A percentile compares a stretch with the other conserved stretches of the same genome.
Evolutionary conservation across 2,888 invertebrate genomes (phyloP).

Genomic region (Dolichopus griseipennis): DNA sequence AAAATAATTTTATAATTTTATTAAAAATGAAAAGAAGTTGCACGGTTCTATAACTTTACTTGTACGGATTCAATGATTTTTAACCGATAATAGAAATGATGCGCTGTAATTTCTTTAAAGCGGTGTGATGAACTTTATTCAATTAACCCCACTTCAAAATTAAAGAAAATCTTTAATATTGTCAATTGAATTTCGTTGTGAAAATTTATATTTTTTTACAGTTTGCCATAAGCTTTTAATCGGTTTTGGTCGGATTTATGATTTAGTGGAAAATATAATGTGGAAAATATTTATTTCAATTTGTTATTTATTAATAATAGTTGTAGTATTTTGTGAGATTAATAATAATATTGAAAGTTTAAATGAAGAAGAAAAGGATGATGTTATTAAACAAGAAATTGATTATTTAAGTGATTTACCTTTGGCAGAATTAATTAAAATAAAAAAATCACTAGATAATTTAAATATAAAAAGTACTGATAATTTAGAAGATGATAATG

Average conservation of each 20-base stretch:
- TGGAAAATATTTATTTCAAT: constrained; percentile 5
- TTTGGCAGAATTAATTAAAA: constrained; percentile 56
- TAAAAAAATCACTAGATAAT: constrained; percentile 41
- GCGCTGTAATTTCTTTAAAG: too few relatives aligned
- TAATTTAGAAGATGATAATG: background rate
- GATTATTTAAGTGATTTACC: constrained; percentile 55
- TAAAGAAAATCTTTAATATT: too few relatives aligned
- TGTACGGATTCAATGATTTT: too few relatives aligned
- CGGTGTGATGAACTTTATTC: too few relatives aligned
- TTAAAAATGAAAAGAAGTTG: too few relatives aligned
- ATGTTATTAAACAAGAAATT: constrained; percentile 15
- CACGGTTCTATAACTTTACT: too few relatives aligned
- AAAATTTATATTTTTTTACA: too few relatives aligned
- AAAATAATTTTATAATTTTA: too few relatives aligned
- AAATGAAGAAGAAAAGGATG: background rate
- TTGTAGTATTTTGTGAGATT: background rate
- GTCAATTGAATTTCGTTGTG: too few relatives aligned
- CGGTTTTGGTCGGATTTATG: background rate
- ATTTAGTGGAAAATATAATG: background rate
- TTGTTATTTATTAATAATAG: background rate
- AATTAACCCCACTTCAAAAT: too few relatives aligned
- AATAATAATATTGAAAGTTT: background rate
- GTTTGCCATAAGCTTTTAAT: too few relatives aligned
- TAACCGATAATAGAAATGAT: too few relatives aligned
- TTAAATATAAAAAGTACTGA: constrained; percentile 20